Evolutionary conservation across 1,140 invertebrate species (phyloP).

Genomic region (Cyclina sinensis): DNA sequence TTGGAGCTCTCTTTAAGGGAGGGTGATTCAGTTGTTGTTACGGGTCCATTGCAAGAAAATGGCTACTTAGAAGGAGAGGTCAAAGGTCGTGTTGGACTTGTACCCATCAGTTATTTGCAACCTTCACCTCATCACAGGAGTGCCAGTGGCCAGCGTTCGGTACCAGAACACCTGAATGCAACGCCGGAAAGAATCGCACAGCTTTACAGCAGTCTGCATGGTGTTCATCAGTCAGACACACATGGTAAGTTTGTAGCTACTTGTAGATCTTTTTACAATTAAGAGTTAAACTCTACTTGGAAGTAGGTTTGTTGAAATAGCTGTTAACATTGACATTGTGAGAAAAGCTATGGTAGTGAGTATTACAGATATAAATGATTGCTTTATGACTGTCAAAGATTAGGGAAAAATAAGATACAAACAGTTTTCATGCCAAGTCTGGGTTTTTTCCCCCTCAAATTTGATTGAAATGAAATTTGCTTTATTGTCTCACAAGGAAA

Average conservation of each 20-base stretch:
- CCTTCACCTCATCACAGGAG: conserved; percentile 58
- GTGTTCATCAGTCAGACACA: conserved; percentile 6
- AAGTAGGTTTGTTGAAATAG: too few species aligned
- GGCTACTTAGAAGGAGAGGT: conserved; percentile 82
- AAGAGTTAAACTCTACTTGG: too few species aligned
- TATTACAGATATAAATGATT: too few species aligned
- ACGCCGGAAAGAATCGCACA: conserved; percentile 61
- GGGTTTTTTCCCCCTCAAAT: too few species aligned
- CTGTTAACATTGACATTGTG: too few species aligned
- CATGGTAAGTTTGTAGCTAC: conserved; percentile 68
- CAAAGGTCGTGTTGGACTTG: conserved; percentile 78
- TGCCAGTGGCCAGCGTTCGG: not conserved
- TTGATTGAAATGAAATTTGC: not conserved
- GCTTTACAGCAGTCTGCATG: conserved; percentile 46
- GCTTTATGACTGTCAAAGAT: too few species aligned
- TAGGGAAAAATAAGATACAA: too few species aligned
- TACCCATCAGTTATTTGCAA: conserved; percentile 80
- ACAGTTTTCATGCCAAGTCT: too few species aligned
- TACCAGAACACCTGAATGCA: conserved; percentile 53
- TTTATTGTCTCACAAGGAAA: too few species aligned
- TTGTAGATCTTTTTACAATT: too few species aligned
- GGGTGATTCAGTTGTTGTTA: conserved; percentile 68
- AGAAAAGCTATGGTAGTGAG: too few species aligned
- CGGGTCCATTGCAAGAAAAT: conserved; percentile 75
- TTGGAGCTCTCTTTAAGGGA: conserved; percentile 79